Base-by-base conservation (phyloP, 2,797 vertebrate species). In the Tympanoctomys barrerae region DNA sequence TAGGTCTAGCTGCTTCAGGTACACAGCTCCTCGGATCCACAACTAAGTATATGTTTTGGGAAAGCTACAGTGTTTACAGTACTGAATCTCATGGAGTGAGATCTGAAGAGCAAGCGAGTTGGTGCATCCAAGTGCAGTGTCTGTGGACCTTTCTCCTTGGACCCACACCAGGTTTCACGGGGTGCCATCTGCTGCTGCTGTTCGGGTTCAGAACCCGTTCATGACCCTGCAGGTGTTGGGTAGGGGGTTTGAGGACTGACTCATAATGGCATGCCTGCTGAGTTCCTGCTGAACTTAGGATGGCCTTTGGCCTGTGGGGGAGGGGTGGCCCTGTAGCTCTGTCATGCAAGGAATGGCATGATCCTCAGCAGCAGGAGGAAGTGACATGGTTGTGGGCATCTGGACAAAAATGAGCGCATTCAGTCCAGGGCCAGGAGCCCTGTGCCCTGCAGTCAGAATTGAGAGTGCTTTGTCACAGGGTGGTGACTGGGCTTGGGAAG, bases 251-350 rank as follows among this genome's bases (percentile, higher is more conserved):
- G 13, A 28, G 21, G 77, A 64, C 78, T 18, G 14, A 81, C 36
- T 1, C 19, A 0, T 79, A 10, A 11, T 7, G 52, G 10, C 19
- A 1, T 66, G 36, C 86, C 62, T 90, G 8, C 42, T n/a, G 2
- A 62, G 28, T 52, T 39, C 31, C 66, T 87, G 24, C 42, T 21
- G 1, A 28, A 4, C 26, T 66, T 31, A 24, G 57, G 16, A 16
- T 0, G 21, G 52, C 31, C 46, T 7, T 19, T 1, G 8, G 39
- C 64, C 49, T 31, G 0, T 1, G 0, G 59, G 57, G 2, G 39
- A 2, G 4, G 22, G 36, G 36, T 73, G 33, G 7, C 19, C 21
- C 52, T 84, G 3, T 8, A 77, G 54, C 12, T 2, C 71, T 70
- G 46, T 84, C 19, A 1, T 13, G 3, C 4, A 64, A 19, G 64